Percentiles rank a stretch among this genome's conserved stretches.
Conservation (phyloP, 2,888 invertebrate genomes). For the Rhopalosiphum nymphaeae region DNA sequence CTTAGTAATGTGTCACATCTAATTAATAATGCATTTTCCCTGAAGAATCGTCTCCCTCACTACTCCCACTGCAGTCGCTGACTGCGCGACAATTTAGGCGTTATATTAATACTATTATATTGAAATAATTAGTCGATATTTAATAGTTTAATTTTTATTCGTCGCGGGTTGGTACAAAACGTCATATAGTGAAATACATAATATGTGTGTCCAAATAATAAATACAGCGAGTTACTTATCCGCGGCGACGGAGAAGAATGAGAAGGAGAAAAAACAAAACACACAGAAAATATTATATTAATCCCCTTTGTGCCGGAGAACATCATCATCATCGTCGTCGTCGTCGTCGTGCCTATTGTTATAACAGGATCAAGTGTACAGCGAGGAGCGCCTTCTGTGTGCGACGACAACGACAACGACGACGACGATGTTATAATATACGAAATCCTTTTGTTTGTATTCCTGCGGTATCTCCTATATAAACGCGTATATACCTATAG, state of each 20-base stretch:
- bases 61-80: not conserved
- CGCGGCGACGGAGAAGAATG: not conserved
- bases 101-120: not conserved
- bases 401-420: constrained; percentile 25
- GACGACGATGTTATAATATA: constrained; percentile 48
- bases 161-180: not conserved
- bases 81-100: not conserved
- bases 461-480: constrained; percentile 11
- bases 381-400: constrained; percentile 51
- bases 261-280: not conserved
- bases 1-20: constrained; percentile 8
- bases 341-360: constrained; percentile 60
- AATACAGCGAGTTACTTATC: not conserved
- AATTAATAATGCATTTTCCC: constrained; percentile 27
- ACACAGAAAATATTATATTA: constrained; percentile 37
- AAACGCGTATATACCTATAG: not conserved
- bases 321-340: constrained; percentile 51
- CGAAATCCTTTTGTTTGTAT: constrained; percentile 62
- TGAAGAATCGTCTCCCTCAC: not conserved
- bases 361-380: constrained; percentile 50
- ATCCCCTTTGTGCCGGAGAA: constrained; percentile 50
- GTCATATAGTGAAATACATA: not conserved
- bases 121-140: not conserved
- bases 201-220: not conserved
- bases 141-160: not conserved